Base-by-base conservation (phyloP, 1,140 invertebrate species). In the Bombus cullumanus region DNA sequence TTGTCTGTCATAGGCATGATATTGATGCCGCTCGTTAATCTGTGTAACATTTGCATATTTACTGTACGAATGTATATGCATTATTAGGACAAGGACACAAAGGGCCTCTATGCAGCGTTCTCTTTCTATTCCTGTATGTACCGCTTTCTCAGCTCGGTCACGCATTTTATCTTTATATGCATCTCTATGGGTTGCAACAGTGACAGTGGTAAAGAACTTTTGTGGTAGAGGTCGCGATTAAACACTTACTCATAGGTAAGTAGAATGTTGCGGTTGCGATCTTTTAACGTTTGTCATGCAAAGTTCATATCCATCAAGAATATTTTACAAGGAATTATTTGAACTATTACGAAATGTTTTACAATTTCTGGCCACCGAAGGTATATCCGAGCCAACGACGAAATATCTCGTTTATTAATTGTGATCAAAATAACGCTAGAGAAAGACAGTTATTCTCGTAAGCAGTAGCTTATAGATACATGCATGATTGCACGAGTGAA, bases 211-310 rank as follows among this genome's bases (percentile, higher is more conserved):
- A 62, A 62, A 62, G 28, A 13, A 62, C 47, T 57, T 68, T 85
- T 25, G 37, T 75, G 69, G 74, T 59, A 85, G 84, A 85, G 84
- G 78, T 85, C 84, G 84, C 77, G 78, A 74, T 75, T 59, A 68
- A 68, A 72, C 68, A 47, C 43, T 86, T 78, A 66, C 57, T 80
- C 41, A 72, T 77, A 73, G n/a, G 76, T 62, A 62, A 62, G 59
- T 59, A 85, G 72, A 75, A 66, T 57, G 66, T 31, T 73, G 41
- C 43, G 6, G 66, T 31, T 73, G n/a, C n/a, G 31, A 59, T 34
- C 47, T 80, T 72, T 72, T 4, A 28, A 12, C 25, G n/a, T 64
- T 39, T 34, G 2, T 62, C 18, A 72, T 53, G 3, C n/a, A 31
- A 37, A n/a, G n/a, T 84, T 43, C 28, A 28, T 41, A 10, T 47